Conservation (phyloP, 2,113 vertebrate genomes). For the Heteronetta atricapilla region DNA sequence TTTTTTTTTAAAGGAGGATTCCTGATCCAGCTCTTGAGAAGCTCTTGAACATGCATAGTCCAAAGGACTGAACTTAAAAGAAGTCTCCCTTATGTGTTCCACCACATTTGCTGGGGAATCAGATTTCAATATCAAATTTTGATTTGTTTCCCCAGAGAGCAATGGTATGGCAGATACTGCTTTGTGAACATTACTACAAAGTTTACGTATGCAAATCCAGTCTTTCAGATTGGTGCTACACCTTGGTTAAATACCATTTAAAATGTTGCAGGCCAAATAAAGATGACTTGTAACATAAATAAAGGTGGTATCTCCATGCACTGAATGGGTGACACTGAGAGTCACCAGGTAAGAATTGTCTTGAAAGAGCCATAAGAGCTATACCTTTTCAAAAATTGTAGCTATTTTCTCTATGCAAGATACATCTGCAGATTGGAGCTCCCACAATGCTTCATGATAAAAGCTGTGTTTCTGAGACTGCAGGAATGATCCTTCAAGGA, state of each 20-base stretch:
- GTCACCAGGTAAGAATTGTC: neutral
- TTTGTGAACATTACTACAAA: neutral
- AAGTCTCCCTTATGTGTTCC: neutral
- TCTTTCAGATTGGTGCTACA: neutral
- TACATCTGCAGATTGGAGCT: neutral
- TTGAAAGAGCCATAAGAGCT: neutral
- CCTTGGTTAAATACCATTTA: neutral
- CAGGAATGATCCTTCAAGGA: neutral
- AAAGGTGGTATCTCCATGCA: neutral
- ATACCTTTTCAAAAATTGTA: neutral
- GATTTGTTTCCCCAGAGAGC: neutral
- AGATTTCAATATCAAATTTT: neutral
- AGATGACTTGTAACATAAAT: neutral
- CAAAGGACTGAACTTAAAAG: neutral
- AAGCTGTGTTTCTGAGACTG: neutral
- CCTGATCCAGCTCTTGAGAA: neutral
- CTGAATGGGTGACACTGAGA: neutral
- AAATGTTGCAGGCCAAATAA: neutral
- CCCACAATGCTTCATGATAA: neutral
- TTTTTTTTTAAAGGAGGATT: neutral
- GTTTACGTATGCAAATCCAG: neutral
- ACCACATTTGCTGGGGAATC: neutral
- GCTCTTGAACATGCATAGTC: neutral
- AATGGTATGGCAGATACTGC: neutral
- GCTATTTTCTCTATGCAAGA: neutral